Base-by-base conservation (phyloP, 2,113 vertebrate genomes). In the Zapus hudsonius region DNA sequence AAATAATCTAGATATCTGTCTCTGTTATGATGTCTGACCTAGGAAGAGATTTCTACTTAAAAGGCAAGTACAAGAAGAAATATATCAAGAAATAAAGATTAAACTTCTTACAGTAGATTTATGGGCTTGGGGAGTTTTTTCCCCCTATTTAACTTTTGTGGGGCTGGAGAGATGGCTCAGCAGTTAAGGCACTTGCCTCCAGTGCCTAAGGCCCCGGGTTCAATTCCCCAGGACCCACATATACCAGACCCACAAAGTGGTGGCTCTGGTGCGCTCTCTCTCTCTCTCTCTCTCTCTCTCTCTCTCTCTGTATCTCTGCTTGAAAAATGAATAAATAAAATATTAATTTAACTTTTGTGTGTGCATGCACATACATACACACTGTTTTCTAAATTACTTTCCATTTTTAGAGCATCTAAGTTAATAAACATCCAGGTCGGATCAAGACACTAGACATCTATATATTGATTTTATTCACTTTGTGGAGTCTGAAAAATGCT, bases 381-480 rank as follows among this genome's bases (percentile, higher is more conserved):
- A 61, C 17, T 17, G 59, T 40, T 36, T 57, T 33, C 67, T n/a
- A 33, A 74, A 69, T 83, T 75, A 87, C 38, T 92, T 93, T 31
- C 59, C 52, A 79, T 74, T 63, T 64, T 83, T 79, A 89, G 86
- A 63, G 15, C 40, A 64, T 5, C 47, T n/a, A 88, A 82, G 25
- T 16, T 55, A 92, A 89, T 55, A 92, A 89, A 86, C 74, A 33
- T 42, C 57, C 33, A 86, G 33, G 70, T 67, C 93, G 87, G 25
- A 47, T 23, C 66, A 96, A 84, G 80, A 91, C 52, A 67, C 44
- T 74, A 92, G 52, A 78, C 29, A 79, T 87, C 82, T 92, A 57
- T 73, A 74, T 79, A 85, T 66, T 89, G 83, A 94, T 75, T 82
- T 84, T 82, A n/a, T 86, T 94, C 61, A 75, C 66, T 75, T 33